Percentiles rank a stretch among this genome's conserved stretches.
Evolutionary conservation across 2,113 vertebrate species (phyloP).

Genomic region (Takifugu flavidus): DNA sequence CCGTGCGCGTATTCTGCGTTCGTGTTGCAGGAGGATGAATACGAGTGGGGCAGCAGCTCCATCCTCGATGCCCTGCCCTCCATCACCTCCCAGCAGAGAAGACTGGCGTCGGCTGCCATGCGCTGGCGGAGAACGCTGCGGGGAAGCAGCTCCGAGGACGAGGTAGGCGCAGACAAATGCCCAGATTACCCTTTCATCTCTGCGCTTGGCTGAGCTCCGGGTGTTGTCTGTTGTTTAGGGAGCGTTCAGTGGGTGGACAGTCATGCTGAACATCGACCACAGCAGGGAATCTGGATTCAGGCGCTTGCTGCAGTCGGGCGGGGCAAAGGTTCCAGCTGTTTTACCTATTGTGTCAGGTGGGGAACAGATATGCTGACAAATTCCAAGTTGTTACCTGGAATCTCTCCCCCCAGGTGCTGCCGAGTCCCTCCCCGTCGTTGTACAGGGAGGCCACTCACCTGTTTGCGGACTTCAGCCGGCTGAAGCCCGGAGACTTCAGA

Average conservation of each 20-base stretch:
- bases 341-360: neutral
- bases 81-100: slow-evolving; percentile 85
- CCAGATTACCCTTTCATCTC: neutral
- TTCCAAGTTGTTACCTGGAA: neutral
- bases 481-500: slow-evolving; percentile 81
- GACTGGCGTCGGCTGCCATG: slow-evolving; percentile 87
- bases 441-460: slow-evolving; percentile 88
- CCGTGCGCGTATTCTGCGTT: neutral
- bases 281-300: slow-evolving; percentile 91
- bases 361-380: neutral
- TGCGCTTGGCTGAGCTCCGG: neutral
- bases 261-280: slow-evolving; percentile 92
- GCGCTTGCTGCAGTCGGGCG: slow-evolving; percentile 91
- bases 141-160: slow-evolving; percentile 51
- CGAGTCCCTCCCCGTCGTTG: slow-evolving; percentile 74
- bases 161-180: slow-evolving; percentile 43
- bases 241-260: slow-evolving; percentile 95
- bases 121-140: slow-evolving; percentile 91
- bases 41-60: slow-evolving; percentile 91
- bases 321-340: slow-evolving; percentile 81
- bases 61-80: slow-evolving; percentile 84
- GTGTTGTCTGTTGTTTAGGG: slow-evolving; percentile 72
- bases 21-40: slow-evolving; percentile 87
- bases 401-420: slow-evolving; percentile 78
- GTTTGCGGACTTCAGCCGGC: slow-evolving; percentile 88